Conservation (phyloP, 2,888 invertebrate genomes). For the Boloria selene region DNA sequence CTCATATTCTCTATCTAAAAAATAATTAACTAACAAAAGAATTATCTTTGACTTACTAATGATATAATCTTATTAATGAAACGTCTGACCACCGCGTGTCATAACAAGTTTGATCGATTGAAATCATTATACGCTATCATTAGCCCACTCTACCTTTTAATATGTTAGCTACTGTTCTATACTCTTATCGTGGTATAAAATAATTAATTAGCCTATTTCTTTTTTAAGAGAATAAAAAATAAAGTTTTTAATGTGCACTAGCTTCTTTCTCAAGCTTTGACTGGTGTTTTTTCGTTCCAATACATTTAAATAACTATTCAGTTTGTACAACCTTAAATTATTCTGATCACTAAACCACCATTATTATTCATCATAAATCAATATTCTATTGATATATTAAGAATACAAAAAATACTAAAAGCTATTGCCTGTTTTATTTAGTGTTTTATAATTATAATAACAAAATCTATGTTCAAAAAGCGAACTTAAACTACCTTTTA, state of each 20-base stretch:
- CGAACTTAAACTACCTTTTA: no score
- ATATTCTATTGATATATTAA: no score
- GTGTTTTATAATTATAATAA: no score
- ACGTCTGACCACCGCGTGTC: slow-evolving; percentile 58
- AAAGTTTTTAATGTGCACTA: neutral
- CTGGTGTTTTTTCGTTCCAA: no score
- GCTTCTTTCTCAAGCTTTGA: no score
- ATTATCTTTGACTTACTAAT: slow-evolving; percentile 54
- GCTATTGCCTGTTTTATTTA: no score
- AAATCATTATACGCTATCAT: slow-evolving; percentile 56
- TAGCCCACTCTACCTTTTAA: slow-evolving; percentile 36
- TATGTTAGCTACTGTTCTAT: slow-evolving; percentile 37
- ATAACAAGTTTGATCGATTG: slow-evolving; percentile 59
- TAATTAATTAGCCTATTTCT: slow-evolving; percentile 1
- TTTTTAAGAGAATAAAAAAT: neutral
- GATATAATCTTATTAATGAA: slow-evolving; percentile 67
- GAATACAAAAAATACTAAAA: no score
- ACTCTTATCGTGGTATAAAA: slow-evolving; percentile 19
- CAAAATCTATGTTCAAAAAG: no score
- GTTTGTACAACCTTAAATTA: no score
- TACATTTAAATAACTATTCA: no score
- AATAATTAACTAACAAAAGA: slow-evolving; percentile 8
- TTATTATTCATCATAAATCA: no score
- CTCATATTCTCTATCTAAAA: neutral
- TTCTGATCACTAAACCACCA: no score